Base-by-base conservation (phyloP, 2,888 invertebrate species). In the Liodrosophila aerea region DNA sequence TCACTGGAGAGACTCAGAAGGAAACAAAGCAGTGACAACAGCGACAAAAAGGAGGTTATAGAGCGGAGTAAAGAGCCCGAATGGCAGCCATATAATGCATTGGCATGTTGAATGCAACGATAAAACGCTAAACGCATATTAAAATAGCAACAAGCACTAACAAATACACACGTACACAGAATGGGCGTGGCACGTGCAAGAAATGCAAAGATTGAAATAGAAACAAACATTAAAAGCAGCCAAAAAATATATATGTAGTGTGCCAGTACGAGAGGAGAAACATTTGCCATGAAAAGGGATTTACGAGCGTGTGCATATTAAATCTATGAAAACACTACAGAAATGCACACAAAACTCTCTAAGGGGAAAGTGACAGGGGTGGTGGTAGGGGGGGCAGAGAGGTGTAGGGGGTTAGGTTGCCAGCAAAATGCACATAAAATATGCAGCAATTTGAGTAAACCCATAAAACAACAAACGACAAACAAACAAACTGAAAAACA, bases 111-210 rank as follows among this genome's bases (percentile, higher is more conserved):
- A 63, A 81, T 84, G 82, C 85, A 84, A 59, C 74, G 77, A 62
- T 73, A 63, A 73, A 76, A 82, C 81, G 76, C 84, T 76, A 73
- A 83, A 85, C 80, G 77, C 85, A 78, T 78, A 85, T 85, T 78
- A 82, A 78, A 82, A 63, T 44, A 53, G 64, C 71, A 54, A 50
- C 13, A 51, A 40, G 58, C 49, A 54, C 47, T 52, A 16, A 33
- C 44, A 29, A 34, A 36, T 31, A 46, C 36, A 63, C 12, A 39
- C n/a, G 22, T 5, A 7, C 40, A 30, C 18, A 22, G 7, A 45
- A 18, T 36, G 36, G 66, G 51, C 46, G 39, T 37, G 50, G 45
- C 44, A 27, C 52, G 29, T 29, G 7, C 36, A n/a, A n/a, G 36
- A 36, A 39, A 39, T 44, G 22, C 29, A 44, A 73, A 69, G 69